These are phyloP conservation scores for Chelonoidis abingdonii DNA, from an alignment of 2,113 vertebrate species.

Conservation along the genomic window DNA sequence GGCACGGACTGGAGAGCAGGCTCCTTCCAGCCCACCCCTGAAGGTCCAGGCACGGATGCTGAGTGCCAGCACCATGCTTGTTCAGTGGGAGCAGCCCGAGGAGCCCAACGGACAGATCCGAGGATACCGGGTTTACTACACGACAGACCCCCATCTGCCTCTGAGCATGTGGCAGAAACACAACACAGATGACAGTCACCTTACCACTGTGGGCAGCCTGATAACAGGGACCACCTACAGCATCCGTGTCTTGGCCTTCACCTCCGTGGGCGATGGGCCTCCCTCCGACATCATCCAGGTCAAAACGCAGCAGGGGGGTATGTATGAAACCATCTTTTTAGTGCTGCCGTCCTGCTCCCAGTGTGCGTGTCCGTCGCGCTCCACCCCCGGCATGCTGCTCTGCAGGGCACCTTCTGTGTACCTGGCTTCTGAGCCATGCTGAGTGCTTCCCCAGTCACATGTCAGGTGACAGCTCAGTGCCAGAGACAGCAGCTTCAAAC, in stretches of 20 bases:
- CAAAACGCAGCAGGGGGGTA: conserved; percentile 96
- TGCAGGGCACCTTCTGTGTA: not conserved
- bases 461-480: not conserved
- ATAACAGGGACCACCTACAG: conserved; percentile 92
- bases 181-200: conserved; percentile 89
- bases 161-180: conserved; percentile 93
- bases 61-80: conserved; percentile 93
- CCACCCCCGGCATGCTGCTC: not conserved
- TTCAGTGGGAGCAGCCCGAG: conserved; percentile 95
- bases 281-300: conserved; percentile 92
- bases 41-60: conserved; percentile 93
- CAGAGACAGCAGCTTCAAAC: not conserved
- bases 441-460: not conserved
- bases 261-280: conserved; percentile 93
- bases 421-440: not conserved
- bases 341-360: rapidly evolving
- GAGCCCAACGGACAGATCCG: conserved; percentile 94
- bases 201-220: conserved; percentile 92
- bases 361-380: rapidly evolving
- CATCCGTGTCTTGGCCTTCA: conserved; percentile 93
- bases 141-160: conserved; percentile 80
- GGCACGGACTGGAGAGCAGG: conserved; percentile 93
- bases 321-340: not conserved
- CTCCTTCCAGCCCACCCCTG: conserved; percentile 93
- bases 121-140: conserved; percentile 94